These are phyloP conservation scores for Pterobdella sp. DNA, from an alignment of 2,888 invertebrate genomes.

Conservation along the genomic window DNA sequence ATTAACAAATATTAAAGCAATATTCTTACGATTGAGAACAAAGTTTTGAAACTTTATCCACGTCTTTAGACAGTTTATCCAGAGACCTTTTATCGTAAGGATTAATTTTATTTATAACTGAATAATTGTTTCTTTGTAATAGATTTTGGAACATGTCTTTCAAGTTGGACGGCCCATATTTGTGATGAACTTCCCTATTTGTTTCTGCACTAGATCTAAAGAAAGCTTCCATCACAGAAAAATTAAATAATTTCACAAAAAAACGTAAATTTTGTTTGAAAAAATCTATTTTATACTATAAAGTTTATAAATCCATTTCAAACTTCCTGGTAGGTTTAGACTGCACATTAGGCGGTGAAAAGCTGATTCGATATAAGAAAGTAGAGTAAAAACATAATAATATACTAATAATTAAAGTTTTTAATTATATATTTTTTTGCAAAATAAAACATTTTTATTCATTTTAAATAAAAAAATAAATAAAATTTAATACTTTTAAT, in stretches of 20 bases:
- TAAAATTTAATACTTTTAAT: neutral
- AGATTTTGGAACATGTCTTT: constrained; percentile 15
- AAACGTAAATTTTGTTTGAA: neutral
- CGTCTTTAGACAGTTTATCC: constrained; percentile 26
- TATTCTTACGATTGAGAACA: constrained; percentile 21
- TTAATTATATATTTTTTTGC: neutral
- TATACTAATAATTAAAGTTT: neutral
- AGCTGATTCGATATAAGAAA: neutral
- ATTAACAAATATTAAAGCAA: neutral
- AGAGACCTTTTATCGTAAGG: constrained; percentile 19
- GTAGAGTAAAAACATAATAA: constrained; percentile 12
- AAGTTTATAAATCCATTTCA: neutral
- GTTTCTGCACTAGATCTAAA: neutral
- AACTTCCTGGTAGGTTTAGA: constrained; percentile 24
- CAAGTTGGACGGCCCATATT: constrained; percentile 16
- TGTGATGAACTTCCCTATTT: constrained; percentile 8
- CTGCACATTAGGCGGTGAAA: neutral
- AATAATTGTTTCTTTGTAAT: constrained; percentile 11
- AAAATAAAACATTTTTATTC: neutral
- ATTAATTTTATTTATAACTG: constrained; percentile 4
- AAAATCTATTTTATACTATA: neutral
- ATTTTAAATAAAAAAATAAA: neutral
- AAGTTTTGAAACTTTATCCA: constrained; percentile 22
- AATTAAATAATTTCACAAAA: neutral
- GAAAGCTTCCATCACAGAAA: neutral